Evolutionary conservation across 2,113 vertebrate genomes (phyloP), one percentile per base, ranked within the genome.

Genomic region (Erythrocercus mccallii): DNA sequence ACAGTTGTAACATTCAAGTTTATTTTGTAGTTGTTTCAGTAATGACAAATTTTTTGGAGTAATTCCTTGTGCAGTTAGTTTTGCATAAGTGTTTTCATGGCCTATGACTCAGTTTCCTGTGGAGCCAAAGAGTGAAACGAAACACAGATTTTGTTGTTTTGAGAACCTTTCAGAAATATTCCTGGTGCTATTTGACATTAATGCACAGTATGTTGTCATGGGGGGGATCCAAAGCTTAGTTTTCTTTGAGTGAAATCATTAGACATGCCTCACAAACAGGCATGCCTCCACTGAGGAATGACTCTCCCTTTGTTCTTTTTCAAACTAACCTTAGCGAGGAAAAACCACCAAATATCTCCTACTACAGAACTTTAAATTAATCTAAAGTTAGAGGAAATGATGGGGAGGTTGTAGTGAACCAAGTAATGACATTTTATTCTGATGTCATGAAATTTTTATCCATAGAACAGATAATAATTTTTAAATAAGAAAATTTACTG

Each of bases 151-250:
- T 84, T 51, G 51, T 73, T 91, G 57, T 93, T 93, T 90, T 61
- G 92, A 88, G 68, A 93, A 93, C 64, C 80, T 88, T 88, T 88
- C 76, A 54, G 72, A 88, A 90, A 86, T 86, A 68, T n/a, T 70
- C 31, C 72, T 90, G 47, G 38, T 82, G 71, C 57, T 80, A 13
- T 58, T 74, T 35, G 65, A 11, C 61, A 53, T 85, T 11, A 82
- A 47, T 65, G 33, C 64, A 47, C 24, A 44, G 62, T 48, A 44
- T 71, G 73, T 51, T 62, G 42, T 35, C 69, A 71, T 73, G 76
- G 61, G 24, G 51, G 37, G 19, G 9, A 68, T 78, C 60, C 69
- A 91, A 62, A 81, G 31, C 47, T 50, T 72, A 6, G 33, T 85
- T 90, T 77, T 60, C 38, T 81, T 70, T 35, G 25, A 57, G 50